A percentile compares a stretch with the other conserved stretches of the same genome.
These are phyloP conservation scores for Nymphalis polychloros DNA, from an alignment of 2,888 invertebrate genomes.

Conservation along the genomic window DNA sequence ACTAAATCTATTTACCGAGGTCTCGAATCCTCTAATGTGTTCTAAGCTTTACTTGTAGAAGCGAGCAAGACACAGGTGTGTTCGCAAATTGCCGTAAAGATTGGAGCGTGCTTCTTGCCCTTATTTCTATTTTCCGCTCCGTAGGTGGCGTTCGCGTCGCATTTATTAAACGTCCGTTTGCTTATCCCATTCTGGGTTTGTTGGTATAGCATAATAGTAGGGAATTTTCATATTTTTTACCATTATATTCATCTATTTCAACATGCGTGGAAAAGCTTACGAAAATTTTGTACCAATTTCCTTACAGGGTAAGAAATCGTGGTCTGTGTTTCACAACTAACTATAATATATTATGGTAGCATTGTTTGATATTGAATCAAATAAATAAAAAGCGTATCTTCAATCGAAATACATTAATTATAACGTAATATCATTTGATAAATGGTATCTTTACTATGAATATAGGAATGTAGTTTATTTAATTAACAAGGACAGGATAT, in stretches of 20 bases:
- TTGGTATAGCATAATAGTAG: background rate
- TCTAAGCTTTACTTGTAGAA: slow-evolving; percentile 37
- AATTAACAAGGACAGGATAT: too few relatives aligned
- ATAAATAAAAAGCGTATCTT: too few relatives aligned
- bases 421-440: too few relatives aligned
- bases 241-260: background rate
- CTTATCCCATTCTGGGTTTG: slow-evolving; percentile 15
- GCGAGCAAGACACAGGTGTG: slow-evolving; percentile 49
- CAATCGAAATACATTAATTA: too few relatives aligned
- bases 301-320: background rate
- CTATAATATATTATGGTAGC: too few relatives aligned
- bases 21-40: slow-evolving; percentile 34
- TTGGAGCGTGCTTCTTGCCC: slow-evolving; percentile 39
- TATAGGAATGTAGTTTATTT: too few relatives aligned
- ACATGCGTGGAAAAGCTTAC: background rate
- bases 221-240: slow-evolving; percentile 2
- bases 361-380: too few relatives aligned
- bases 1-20: slow-evolving; percentile 11
- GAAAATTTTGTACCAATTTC: background rate
- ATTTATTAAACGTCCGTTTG: slow-evolving; percentile 24
- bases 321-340: too few relatives aligned
- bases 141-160: slow-evolving; percentile 20
- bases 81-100: slow-evolving; percentile 50
- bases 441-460: too few relatives aligned
- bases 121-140: slow-evolving; percentile 34